phyloP scores from a whole-genome alignment of 1,140 invertebrate species.

The Lepidurus packardi region DNA sequence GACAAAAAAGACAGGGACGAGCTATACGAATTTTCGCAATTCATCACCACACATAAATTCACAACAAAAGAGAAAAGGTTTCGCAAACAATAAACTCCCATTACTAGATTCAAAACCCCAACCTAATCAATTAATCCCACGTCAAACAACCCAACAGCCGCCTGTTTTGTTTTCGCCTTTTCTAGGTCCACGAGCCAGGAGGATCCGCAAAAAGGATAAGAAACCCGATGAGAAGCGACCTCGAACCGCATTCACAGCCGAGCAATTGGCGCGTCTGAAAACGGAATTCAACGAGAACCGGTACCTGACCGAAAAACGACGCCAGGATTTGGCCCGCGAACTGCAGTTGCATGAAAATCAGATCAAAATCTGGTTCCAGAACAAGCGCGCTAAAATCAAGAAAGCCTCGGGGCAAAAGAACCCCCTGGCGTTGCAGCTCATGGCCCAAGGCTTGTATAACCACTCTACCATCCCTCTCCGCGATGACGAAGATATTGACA shows the following conservation, averaged over 20 bases:
- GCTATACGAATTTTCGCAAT: too few species aligned
- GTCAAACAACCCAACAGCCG: neutral
- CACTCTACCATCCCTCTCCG: conserved; percentile 49
- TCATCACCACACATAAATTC: too few species aligned
- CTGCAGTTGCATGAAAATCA: conserved; percentile 57
- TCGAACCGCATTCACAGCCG: conserved; percentile 44
- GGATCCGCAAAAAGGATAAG: conserved; percentile 28
- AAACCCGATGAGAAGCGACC: conserved; percentile 43
- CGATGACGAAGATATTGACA: conserved; percentile 41
- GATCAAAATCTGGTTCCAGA: conserved; percentile 65
- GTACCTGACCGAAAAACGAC: conserved; percentile 54
- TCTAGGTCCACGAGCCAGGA: conserved; percentile 33
- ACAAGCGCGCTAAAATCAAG: conserved; percentile 63
- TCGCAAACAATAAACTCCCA: too few species aligned
- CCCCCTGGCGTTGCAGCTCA: conserved; percentile 52
- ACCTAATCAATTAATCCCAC: neutral
- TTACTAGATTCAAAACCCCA: too few species aligned
- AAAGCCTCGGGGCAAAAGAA: conserved; percentile 51
- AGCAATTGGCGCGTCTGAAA: conserved; percentile 44
- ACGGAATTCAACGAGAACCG: conserved; percentile 46
- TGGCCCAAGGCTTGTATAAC: conserved; percentile 59
- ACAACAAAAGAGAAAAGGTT: too few species aligned
- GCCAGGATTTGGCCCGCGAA: conserved; percentile 53
- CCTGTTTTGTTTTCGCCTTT: neutral
- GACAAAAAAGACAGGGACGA: too few species aligned